Evolutionary conservation across 2,113 vertebrate species (phyloP).

Genomic region (Limnothrissa miodon): DNA sequence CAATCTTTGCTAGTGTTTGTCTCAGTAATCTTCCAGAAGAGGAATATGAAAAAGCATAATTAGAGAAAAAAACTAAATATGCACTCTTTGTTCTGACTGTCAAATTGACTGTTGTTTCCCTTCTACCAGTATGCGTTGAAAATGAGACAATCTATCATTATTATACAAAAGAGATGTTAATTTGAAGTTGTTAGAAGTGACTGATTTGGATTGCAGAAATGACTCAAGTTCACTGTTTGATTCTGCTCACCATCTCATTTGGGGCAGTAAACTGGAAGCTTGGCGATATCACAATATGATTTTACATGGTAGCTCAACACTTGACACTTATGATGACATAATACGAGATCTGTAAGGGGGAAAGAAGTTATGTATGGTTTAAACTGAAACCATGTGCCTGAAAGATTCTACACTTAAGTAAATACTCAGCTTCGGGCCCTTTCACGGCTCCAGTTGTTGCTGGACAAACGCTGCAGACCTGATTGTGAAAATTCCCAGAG

Average conservation of each 20-base stretch:
- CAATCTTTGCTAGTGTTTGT: not conserved
- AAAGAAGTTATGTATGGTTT: not conserved
- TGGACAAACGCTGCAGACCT: conserved; percentile 19
- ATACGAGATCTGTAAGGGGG: not conserved
- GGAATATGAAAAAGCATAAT: not conserved
- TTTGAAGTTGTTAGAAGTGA: not conserved
- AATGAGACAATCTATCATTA: conserved; percentile 1
- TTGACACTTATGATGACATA: conserved; percentile 7
- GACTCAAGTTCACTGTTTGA: not conserved
- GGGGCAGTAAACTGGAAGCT: not conserved
- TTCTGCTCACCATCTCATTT: not conserved
- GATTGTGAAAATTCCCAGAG: conserved; percentile 19
- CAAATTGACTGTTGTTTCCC: not conserved
- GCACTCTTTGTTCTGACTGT: not conserved
- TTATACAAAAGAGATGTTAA: not conserved
- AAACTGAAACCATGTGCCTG: not conserved
- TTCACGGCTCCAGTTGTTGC: not conserved
- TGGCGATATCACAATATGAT: not conserved
- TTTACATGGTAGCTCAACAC: conserved; percentile 13
- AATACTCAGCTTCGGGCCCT: not conserved
- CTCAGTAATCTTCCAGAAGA: not conserved
- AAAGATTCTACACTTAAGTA: not conserved
- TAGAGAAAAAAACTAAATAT: not conserved
- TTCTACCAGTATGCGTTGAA: not conserved
- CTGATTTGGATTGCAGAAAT: not conserved